These are phyloP conservation scores for Entelurus aequoreus DNA, from an alignment of 2,113 vertebrate species.

Conservation along the genomic window DNA sequence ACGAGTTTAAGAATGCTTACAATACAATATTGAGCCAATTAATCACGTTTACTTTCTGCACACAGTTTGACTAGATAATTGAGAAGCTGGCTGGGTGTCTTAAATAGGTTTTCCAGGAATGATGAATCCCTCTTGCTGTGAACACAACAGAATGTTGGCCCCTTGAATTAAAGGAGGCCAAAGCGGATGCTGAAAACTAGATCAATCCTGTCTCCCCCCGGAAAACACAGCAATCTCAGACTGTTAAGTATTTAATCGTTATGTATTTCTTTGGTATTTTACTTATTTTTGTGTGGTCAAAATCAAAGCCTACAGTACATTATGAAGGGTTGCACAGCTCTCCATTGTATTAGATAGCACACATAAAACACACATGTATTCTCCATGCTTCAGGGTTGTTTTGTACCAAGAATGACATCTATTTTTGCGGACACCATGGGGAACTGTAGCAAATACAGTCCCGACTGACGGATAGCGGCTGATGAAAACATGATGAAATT, in stretches of 20 bases:
- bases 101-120: constrained; percentile 48
- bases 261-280: constrained; percentile 8
- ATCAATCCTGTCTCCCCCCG: constrained; percentile 54
- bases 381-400: background rate
- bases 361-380: background rate
- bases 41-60: constrained; percentile 28
- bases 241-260: constrained; percentile 9
- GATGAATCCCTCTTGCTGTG: constrained; percentile 54
- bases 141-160: constrained; percentile 45
- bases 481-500: background rate
- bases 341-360: too few species aligned
- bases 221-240: constrained; percentile 24
- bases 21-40: constrained; percentile 30
- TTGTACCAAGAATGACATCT: background rate
- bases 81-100: constrained; percentile 43
- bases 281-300: background rate
- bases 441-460: background rate
- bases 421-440: background rate
- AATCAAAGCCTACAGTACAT: background rate
- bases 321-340: background rate
- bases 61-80: constrained; percentile 35
- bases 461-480: background rate
- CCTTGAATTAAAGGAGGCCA: constrained; percentile 64
- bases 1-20: constrained; percentile 9
- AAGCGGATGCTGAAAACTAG: constrained; percentile 57